phyloP scores from a whole-genome alignment of 2,797 vertebrate genomes.

The Leptodactylus fallax region DNA sequence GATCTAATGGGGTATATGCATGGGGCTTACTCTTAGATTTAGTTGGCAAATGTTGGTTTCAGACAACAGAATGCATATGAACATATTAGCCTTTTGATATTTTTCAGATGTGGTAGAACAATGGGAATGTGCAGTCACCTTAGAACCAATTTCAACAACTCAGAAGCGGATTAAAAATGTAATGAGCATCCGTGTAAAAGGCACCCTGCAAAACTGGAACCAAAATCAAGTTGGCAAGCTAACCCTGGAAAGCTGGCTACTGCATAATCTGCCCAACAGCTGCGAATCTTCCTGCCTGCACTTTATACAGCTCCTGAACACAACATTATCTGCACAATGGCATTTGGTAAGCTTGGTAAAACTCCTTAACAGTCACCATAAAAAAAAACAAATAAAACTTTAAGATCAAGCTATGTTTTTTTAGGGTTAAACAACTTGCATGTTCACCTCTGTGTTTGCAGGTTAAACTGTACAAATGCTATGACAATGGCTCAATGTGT shows the following conservation, averaged over 20 bases:
- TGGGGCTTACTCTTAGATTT: too few relatives aligned
- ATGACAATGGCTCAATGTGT: too few relatives aligned
- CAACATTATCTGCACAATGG: conserved; percentile 69
- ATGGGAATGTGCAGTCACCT: conserved; percentile 76
- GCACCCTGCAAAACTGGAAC: conserved; percentile 76
- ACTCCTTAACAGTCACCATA: too few relatives aligned
- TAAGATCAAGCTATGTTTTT: too few relatives aligned
- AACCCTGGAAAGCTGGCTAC: conserved; percentile 83
- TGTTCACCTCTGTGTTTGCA: too few relatives aligned
- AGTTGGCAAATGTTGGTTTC: too few relatives aligned
- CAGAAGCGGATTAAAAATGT: conserved; percentile 76
- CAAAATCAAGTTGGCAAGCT: conserved; percentile 68
- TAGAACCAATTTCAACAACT: conserved; percentile 82
- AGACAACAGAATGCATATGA: too few relatives aligned
- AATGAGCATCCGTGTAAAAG: conserved; percentile 80
- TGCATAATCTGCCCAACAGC: conserved; percentile 71
- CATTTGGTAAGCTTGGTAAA: conserved; percentile 81
- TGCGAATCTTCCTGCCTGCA: conserved; percentile 47
- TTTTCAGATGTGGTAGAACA: conserved; percentile 66
- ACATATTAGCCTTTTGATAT: neutral
- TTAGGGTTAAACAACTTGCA: too few relatives aligned
- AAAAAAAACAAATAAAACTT: too few relatives aligned
- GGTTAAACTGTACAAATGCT: too few relatives aligned
- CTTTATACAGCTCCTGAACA: conserved; percentile 78
- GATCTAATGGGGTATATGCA: too few relatives aligned